Percentiles rank a stretch among this genome's conserved stretches.
These are phyloP conservation scores for Netelia fuscicornis DNA, from an alignment of 2,888 invertebrate genomes.

Conservation along the genomic window DNA sequence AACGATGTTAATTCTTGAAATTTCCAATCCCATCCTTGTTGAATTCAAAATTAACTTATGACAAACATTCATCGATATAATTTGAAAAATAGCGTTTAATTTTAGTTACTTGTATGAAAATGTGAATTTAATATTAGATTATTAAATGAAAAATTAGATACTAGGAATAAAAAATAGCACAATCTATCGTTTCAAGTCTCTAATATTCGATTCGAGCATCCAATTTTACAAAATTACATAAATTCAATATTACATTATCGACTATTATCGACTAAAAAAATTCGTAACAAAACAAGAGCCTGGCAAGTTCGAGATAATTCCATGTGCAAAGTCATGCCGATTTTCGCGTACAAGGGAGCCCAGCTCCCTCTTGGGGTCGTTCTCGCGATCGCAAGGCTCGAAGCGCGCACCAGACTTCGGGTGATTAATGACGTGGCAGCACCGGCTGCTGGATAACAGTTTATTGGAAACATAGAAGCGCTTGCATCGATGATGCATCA, in stretches of 20 bases:
- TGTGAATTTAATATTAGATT: too few species aligned
- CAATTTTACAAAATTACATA: too few species aligned
- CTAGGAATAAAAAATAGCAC: too few species aligned
- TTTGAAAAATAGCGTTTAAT: too few species aligned
- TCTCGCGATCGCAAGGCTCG: constrained; percentile 25
- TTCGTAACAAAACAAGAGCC: background rate
- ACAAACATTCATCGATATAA: too few species aligned
- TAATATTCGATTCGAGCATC: too few species aligned
- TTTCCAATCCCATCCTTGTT: too few species aligned
- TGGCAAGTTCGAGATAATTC: background rate
- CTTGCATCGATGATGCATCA: constrained; percentile 76
- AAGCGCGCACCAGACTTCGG: constrained; percentile 21
- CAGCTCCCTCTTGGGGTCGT: constrained; percentile 69
- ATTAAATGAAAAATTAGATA: background rate
- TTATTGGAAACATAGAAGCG: constrained; percentile 76
- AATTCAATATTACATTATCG: too few species aligned
- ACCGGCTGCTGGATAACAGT: constrained; percentile 73
- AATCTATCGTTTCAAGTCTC: too few species aligned
- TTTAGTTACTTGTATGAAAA: too few species aligned
- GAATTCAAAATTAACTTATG: too few species aligned
- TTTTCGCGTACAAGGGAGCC: constrained; percentile 31
- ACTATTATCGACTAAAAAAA: background rate
- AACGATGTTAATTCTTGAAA: too few species aligned
- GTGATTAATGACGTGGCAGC: constrained; percentile 76
- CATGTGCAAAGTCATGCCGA: constrained; percentile 41